Percentiles rank a stretch among this genome's conserved stretches.
phyloP scores from a whole-genome alignment of 2,797 vertebrate species.

The Labeo calbasu region DNA sequence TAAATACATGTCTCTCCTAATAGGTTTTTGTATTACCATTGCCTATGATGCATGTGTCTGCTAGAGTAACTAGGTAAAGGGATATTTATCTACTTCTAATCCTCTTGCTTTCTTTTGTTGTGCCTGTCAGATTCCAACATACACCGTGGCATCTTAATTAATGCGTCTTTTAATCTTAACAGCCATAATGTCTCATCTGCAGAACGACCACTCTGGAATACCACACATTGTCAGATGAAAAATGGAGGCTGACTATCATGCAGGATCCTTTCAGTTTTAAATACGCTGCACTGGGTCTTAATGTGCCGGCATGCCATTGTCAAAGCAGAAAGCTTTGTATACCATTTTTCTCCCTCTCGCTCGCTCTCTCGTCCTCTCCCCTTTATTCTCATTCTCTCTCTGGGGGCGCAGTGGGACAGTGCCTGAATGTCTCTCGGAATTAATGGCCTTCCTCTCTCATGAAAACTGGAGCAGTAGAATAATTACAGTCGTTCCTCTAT shows the following conservation, averaged over 20 bases:
- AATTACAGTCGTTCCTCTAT: constrained; percentile 72
- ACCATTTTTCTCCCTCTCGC: constrained; percentile 44
- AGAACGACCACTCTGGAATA: constrained; percentile 37
- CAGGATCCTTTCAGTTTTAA: constrained; percentile 58
- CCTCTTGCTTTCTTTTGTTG: constrained; percentile 3
- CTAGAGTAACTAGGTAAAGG: constrained; percentile 3
- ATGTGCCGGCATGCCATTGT: constrained; percentile 68
- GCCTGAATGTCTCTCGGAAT: constrained; percentile 72
- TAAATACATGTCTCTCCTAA: not conserved
- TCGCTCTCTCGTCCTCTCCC: constrained; percentile 18
- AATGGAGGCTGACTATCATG: constrained; percentile 59
- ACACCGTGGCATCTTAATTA: constrained; percentile 23
- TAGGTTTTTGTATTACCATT: not conserved
- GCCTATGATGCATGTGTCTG: not conserved
- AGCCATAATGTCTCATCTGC: constrained; percentile 49
- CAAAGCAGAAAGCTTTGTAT: constrained; percentile 68
- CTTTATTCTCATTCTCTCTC: constrained; percentile 59
- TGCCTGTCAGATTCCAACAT: constrained; percentile 28
- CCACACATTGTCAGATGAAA: constrained; percentile 53
- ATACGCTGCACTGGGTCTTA: constrained; percentile 61
- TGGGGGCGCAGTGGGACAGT: constrained; percentile 62
- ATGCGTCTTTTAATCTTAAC: constrained; percentile 35
- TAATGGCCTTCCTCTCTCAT: constrained; percentile 69
- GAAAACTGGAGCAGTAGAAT: constrained; percentile 71
- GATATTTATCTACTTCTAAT: constrained; percentile 27